phyloP scores from a whole-genome alignment of 1,140 invertebrate species.

The Drosophila setifemur region DNA sequence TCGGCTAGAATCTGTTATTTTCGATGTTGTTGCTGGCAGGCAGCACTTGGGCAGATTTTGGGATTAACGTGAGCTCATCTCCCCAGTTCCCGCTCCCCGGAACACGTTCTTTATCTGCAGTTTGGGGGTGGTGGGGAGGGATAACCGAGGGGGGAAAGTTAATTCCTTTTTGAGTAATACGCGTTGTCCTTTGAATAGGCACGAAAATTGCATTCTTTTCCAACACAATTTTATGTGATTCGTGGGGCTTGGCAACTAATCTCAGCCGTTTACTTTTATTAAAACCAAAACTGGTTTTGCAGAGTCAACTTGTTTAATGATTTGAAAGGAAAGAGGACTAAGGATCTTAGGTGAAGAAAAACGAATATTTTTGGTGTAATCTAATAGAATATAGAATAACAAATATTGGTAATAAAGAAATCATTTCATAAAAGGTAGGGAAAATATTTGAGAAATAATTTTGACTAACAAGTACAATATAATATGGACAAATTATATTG shows the following conservation, averaged over 20 bases:
- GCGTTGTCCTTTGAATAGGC: constrained; percentile 58
- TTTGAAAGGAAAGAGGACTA: not conserved
- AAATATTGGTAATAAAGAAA: no score
- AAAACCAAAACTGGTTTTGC: constrained; percentile 47
- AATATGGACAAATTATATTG: no score
- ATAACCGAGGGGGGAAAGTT: constrained; percentile 51
- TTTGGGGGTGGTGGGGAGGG: no score
- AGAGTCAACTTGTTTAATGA: constrained; percentile 14
- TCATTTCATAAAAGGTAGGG: no score
- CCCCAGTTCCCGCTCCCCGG: not conserved
- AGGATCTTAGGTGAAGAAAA: not conserved
- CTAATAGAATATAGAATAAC: no score
- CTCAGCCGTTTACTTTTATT: constrained; percentile 50
- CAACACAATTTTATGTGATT: constrained; percentile 57
- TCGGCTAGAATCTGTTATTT: constrained; percentile 62
- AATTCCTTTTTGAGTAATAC: constrained; percentile 81
- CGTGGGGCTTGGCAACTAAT: constrained; percentile 25
- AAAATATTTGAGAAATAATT: no score
- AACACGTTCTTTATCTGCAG: constrained; percentile 49
- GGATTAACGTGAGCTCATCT: constrained; percentile 70
- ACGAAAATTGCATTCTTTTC: constrained; percentile 71
- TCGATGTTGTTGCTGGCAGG: constrained; percentile 20
- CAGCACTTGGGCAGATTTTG: constrained; percentile 78
- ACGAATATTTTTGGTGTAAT: not conserved
- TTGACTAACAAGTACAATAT: no score